Evolutionary conservation across 1,140 invertebrate genomes (phyloP).

Genomic region (Laupala kohalensis): DNA sequence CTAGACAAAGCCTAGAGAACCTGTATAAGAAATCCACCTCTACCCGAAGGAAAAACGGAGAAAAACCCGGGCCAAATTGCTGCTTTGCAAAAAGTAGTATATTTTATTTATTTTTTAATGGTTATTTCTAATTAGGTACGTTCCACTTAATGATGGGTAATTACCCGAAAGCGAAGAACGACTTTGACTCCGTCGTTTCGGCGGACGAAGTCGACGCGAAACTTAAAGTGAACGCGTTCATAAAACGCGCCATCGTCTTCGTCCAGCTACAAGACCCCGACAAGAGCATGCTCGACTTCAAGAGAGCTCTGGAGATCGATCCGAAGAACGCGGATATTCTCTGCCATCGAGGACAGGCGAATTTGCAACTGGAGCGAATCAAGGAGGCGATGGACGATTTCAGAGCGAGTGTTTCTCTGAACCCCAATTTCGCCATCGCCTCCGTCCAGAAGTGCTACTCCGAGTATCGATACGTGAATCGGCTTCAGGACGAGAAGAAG

Average conservation of each 20-base stretch:
- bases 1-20: no score
- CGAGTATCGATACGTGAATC: slow-evolving; percentile 54
- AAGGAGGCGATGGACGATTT: slow-evolving; percentile 70
- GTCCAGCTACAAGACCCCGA: slow-evolving; percentile 64
- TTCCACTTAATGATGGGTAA: slow-evolving; percentile 61
- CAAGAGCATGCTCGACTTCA: slow-evolving; percentile 63
- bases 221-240: slow-evolving; percentile 71
- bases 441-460: slow-evolving; percentile 79
- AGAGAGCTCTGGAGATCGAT: slow-evolving; percentile 56
- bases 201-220: background rate
- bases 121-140: no score
- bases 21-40: no score
- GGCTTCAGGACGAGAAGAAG: slow-evolving; percentile 36
- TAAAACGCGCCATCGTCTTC: slow-evolving; percentile 72
- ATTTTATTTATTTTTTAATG: no score
- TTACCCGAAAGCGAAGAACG: slow-evolving; percentile 51
- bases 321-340: slow-evolving; percentile 74
- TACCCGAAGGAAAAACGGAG: no score
- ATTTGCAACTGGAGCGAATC: slow-evolving; percentile 66
- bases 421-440: slow-evolving; percentile 71
- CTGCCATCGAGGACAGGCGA: slow-evolving; percentile 62
- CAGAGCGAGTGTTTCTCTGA: slow-evolving; percentile 63
- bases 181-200: slow-evolving; percentile 48
- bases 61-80: no score
- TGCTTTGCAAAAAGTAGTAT: no score